Conservation (phyloP, 2,113 vertebrate species). For the Xerus inauris region DNA sequence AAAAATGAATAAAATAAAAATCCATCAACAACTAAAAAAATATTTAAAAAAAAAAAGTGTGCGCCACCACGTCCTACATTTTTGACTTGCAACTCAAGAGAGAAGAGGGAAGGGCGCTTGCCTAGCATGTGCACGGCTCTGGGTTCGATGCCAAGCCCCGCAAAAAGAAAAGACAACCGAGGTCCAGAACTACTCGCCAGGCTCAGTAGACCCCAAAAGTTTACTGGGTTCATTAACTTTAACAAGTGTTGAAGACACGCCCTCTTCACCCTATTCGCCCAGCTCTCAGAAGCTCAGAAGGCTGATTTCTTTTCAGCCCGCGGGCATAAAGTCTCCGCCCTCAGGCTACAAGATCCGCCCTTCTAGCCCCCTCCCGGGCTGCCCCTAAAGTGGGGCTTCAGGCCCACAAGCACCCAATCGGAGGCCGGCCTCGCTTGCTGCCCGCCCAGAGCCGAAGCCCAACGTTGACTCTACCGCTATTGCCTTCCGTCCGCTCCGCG, state of each 20-base stretch:
- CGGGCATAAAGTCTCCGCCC: not conserved
- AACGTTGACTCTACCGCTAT: not conserved
- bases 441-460: not conserved
- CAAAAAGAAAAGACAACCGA: not conserved
- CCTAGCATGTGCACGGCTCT: too few relatives aligned
- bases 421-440: not conserved
- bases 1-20: too few relatives aligned
- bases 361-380: not conserved
- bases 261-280: not conserved
- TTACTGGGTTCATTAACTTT: slow-evolving; percentile 54
- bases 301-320: not conserved
- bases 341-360: not conserved
- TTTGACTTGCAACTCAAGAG: not conserved
- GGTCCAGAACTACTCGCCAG: not conserved
- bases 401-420: slow-evolving; percentile 8
- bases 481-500: not conserved
- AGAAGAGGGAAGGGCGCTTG: not conserved
- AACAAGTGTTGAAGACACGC: slow-evolving; percentile 48
- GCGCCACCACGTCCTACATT: too few relatives aligned
- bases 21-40: too few relatives aligned
- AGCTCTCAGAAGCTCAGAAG: not conserved
- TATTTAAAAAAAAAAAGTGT: too few relatives aligned
- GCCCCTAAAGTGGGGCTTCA: not conserved
- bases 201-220: not conserved
- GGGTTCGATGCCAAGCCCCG: not conserved